Percentiles rank a stretch among this genome's conserved stretches.
Conservation (phyloP, 2,888 invertebrate species). For the Operophtera brumata region DNA sequence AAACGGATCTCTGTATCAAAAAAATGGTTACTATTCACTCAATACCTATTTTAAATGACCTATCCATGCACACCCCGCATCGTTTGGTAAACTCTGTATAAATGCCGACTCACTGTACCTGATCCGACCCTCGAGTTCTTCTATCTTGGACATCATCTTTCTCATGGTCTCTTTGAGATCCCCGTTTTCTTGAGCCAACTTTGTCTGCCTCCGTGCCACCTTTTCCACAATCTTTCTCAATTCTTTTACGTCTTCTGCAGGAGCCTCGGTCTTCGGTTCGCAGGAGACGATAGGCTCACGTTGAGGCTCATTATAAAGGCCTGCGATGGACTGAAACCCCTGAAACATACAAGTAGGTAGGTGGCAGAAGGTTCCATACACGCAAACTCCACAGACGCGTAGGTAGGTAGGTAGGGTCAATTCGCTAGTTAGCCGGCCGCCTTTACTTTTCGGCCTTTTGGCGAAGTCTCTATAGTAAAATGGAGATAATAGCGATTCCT, state of each 20-base stretch:
- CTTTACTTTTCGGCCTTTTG: too few species aligned
- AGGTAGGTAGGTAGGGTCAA: too few species aligned
- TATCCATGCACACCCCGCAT: too few species aligned
- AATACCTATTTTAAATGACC: too few species aligned
- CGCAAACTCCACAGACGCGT: too few species aligned
- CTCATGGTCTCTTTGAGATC: constrained; percentile 55
- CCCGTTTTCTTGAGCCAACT: constrained; percentile 57
- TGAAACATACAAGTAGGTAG: constrained; percentile 31
- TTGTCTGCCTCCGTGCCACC: constrained; percentile 53
- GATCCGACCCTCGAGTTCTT: constrained; percentile 63
- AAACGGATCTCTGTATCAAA: too few species aligned
- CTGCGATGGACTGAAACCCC: constrained; percentile 69
- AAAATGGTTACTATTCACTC: too few species aligned
- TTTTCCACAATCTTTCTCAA: constrained; percentile 52
- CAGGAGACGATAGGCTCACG: constrained; percentile 45
- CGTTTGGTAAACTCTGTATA: not conserved
- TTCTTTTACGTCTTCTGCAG: constrained; percentile 50
- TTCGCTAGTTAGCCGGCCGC: too few species aligned
- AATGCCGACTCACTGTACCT: constrained; percentile 49
- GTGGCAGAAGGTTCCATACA: not conserved
- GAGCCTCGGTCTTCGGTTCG: constrained; percentile 33
- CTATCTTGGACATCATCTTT: constrained; percentile 59
- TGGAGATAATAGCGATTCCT: too few species aligned
- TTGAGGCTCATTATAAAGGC: constrained; percentile 59
- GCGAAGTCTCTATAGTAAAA: too few species aligned